Evolutionary conservation across 2,113 vertebrate genomes (phyloP), one percentile per base, ranked within the genome.

Genomic region (Aegotheles bennettii): DNA sequence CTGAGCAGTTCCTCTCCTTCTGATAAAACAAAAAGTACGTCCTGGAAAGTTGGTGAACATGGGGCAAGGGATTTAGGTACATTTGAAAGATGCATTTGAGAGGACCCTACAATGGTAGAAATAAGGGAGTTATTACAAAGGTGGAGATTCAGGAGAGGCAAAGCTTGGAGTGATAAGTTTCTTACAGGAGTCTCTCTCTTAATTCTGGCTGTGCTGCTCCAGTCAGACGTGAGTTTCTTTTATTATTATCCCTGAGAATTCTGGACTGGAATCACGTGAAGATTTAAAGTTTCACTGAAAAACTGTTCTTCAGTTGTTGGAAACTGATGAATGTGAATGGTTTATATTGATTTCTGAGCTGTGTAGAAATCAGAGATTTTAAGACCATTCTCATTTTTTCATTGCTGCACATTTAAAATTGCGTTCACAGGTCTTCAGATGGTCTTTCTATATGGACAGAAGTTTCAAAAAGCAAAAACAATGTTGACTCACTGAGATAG

Each of bases 11-110:
- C 95, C 84, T 97, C 97, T 50, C 60, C 96, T 31, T 51, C 95
- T 73, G 96, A 56, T 80, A 98, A 97, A 85, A 70, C 94, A 23
- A 98, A 98, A 98, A 98, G 99, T 99, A 79, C 0, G 78, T 90
- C 33, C 59, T 71, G 17, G 9, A n/a, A 77, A 33, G 18, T 23
- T 15, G 3, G 14, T 45, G 47, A 45, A 29, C 0, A 0, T 33
- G 38, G 4, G n/a, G n/a, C 33, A 42, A 40, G 43, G 43, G 64
- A 33, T 56, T 76, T 78, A 45, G 65, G 53, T 21, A 16, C 38
- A 6, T 45, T 45, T 76, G 48, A 36, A 75, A 76, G n/a, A 5
- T 61, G 13, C 33, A 25, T 50, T 50, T 54, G 50, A 69, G 48
- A 88, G n/a, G 36, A 36, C 6, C 21, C 24, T 57, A 6, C 21